A percentile compares a stretch with the other conserved stretches of the same genome.
These are phyloP conservation scores for Idris sp. DNA, from an alignment of 1,140 invertebrate genomes.

Conservation along the genomic window DNA sequence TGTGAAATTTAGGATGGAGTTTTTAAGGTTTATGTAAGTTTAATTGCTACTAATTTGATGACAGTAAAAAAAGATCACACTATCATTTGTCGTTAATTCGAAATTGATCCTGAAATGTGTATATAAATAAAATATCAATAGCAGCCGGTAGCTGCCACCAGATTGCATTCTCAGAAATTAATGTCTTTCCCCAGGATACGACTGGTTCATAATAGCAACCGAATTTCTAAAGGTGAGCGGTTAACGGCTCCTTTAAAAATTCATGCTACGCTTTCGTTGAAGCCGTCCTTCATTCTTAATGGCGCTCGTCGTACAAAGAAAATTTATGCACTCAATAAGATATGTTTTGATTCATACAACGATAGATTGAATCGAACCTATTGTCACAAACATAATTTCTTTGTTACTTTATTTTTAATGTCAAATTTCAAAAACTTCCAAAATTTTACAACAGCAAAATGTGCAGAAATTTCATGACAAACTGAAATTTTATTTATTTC, in stretches of 20 bases:
- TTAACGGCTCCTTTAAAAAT: constrained; percentile 72
- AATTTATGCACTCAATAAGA: constrained; percentile 56
- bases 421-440: too few relatives aligned
- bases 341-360: constrained; percentile 46
- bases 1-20: too few relatives aligned
- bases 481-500: too few relatives aligned
- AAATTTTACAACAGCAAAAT: too few relatives aligned
- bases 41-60: not conserved
- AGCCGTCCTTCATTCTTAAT: constrained; percentile 56
- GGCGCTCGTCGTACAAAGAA: constrained; percentile 55
- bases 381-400: constrained; percentile 10
- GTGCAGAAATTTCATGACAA: too few relatives aligned
- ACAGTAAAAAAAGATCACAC: constrained; percentile 14
- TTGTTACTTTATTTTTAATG: too few relatives aligned
- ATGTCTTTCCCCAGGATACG: constrained; percentile 63
- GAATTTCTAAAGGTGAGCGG: constrained; percentile 68
- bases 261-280: constrained; percentile 63
- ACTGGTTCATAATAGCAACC: constrained; percentile 64
- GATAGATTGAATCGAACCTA: constrained; percentile 27
- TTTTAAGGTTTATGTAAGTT: too few relatives aligned
- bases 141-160: constrained; percentile 47
- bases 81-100: constrained; percentile 21
- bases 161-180: constrained; percentile 71
- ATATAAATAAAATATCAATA: constrained; percentile 61
- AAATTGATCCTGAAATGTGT: constrained; percentile 13